A percentile compares a stretch with the other conserved stretches of the same genome.
phyloP scores from a whole-genome alignment of 1,140 invertebrate species.

The Laupala kohalensis region DNA sequence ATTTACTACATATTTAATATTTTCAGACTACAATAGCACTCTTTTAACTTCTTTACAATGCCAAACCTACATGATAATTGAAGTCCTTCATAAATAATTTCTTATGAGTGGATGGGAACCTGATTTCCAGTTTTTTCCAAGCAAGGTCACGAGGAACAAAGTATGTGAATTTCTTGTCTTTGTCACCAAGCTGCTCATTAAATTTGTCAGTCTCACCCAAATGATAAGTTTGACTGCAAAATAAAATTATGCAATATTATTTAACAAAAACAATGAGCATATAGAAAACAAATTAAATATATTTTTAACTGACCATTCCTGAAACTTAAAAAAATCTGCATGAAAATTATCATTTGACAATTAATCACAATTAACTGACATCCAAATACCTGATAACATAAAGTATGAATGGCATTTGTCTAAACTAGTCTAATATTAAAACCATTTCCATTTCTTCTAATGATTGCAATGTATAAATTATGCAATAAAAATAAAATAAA shows the following conservation, averaged over 20 bases:
- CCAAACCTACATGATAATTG: slow-evolving; percentile 58
- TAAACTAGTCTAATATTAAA: too few species aligned
- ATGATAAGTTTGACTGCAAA: slow-evolving; percentile 55
- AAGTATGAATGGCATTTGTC: neutral
- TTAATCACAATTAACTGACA: neutral
- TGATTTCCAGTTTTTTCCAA: slow-evolving; percentile 57
- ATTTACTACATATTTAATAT: neutral
- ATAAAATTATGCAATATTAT: neutral
- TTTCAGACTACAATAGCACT: too few species aligned
- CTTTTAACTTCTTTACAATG: neutral
- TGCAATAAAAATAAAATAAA: neutral
- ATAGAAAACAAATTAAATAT: neutral
- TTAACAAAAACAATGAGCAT: neutral
- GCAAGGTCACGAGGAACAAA: slow-evolving; percentile 82
- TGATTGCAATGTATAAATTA: neutral
- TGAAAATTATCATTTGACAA: neutral
- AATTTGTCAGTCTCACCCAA: slow-evolving; percentile 58
- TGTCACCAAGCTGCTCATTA: slow-evolving; percentile 62
- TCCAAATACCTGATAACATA: neutral
- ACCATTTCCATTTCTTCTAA: too few species aligned
- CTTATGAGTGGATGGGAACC: slow-evolving; percentile 62
- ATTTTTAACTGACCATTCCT: too few species aligned
- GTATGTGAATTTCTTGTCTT: slow-evolving; percentile 71
- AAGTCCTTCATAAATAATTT: slow-evolving; percentile 70
- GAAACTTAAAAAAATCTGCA: neutral